A percentile compares a stretch with the other conserved stretches of the same genome.
phyloP scores from a whole-genome alignment of 2,888 invertebrate genomes.

The Achlya flavicornis region DNA sequence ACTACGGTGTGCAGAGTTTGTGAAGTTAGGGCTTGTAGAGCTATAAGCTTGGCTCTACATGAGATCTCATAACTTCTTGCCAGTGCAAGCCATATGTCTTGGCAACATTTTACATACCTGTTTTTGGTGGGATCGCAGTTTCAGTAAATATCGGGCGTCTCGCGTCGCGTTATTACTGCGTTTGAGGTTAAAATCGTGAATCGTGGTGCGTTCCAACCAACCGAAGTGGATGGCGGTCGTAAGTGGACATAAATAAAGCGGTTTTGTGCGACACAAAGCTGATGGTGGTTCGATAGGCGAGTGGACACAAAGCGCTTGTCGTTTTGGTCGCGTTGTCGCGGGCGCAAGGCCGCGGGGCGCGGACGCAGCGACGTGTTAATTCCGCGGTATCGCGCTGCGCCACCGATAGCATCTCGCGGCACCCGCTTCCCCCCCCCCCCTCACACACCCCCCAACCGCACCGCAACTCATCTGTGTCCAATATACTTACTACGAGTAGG shows the following conservation, averaged over 20 bases:
- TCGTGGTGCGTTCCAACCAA: background rate
- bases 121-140: too few species aligned
- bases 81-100: too few species aligned
- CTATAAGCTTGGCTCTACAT: too few species aligned
- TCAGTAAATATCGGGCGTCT: too few species aligned
- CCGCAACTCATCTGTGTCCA: conserved; percentile 22
- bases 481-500: conserved; percentile 27
- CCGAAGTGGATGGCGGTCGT: background rate
- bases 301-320: conserved; percentile 19
- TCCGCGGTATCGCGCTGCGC: conserved; percentile 36
- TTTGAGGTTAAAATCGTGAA: background rate
- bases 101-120: too few species aligned
- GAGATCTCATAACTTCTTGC: too few species aligned
- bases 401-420: conserved; percentile 14
- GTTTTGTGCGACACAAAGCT: conserved; percentile 34
- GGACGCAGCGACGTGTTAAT: conserved; percentile 50
- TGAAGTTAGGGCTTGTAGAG: too few species aligned
- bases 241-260: conserved; percentile 39
- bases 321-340: conserved; percentile 19
- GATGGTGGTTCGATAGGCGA: conserved; percentile 36
- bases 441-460: background rate
- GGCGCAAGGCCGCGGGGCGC: conserved; percentile 15
- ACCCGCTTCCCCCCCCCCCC: conserved; percentile 2
- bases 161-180: background rate
- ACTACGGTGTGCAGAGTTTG: too few species aligned